Percentiles rank a stretch among this genome's conserved stretches.
phyloP scores from a whole-genome alignment of 2,797 vertebrate genomes.

The Lacerta bilineata region DNA sequence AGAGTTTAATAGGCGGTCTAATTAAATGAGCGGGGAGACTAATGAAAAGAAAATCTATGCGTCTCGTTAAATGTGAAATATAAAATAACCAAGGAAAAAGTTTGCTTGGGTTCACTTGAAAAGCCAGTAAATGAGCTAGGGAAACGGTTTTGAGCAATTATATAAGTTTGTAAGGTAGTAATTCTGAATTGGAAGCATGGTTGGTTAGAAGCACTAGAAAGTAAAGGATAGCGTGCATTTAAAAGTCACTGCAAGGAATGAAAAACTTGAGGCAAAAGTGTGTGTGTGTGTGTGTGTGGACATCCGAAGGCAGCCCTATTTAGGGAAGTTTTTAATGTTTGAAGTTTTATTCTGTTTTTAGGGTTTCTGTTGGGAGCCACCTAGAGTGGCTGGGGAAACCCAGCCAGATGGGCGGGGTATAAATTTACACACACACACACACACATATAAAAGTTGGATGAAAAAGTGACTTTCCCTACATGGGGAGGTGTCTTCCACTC shows the following conservation, averaged over 20 bases:
- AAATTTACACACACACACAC: no score
- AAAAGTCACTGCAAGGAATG: background rate
- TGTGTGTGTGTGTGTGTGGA: no score
- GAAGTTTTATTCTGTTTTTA: no score
- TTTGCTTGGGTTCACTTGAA: background rate
- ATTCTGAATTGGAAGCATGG: background rate
- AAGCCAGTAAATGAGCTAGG: constrained; percentile 15
- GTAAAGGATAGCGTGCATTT: background rate
- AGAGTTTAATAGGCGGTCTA: constrained; percentile 23
- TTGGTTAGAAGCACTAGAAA: constrained; percentile 10
- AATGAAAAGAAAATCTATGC: constrained; percentile 23
- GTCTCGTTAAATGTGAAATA: constrained; percentile 30
- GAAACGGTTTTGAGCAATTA: background rate
- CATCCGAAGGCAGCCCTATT: background rate
- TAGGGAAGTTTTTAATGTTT: no score
- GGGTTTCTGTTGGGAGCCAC: no score
- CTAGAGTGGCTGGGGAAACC: no score
- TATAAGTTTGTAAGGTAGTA: constrained; percentile 1
- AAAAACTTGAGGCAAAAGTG: background rate
- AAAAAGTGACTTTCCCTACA: background rate
- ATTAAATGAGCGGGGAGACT: constrained; percentile 6
- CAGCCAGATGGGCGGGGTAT: no score
- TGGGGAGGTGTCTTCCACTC: background rate
- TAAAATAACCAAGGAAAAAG: constrained; percentile 23
- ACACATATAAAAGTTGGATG: background rate